Evolutionary conservation across 2,113 vertebrate genomes (phyloP).

Genomic region (Sturnira hondurensis): DNA sequence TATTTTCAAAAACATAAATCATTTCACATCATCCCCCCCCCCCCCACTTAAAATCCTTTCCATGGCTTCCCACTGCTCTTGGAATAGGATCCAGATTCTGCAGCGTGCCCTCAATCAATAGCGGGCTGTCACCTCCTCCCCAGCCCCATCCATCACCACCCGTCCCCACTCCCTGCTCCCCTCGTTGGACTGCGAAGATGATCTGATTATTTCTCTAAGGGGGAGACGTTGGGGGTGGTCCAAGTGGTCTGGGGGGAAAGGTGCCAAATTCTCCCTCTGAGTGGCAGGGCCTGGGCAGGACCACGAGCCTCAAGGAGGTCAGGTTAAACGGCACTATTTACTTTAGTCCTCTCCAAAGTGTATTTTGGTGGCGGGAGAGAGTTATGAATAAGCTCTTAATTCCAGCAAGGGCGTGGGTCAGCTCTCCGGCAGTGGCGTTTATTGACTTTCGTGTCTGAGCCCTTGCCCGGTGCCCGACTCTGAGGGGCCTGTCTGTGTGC

Average conservation of each 20-base stretch:
- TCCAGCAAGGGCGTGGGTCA: constrained; percentile 42
- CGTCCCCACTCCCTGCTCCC: fast-evolving
- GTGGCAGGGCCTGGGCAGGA: constrained; percentile 20
- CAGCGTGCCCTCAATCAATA: background rate
- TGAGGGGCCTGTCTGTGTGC: background rate
- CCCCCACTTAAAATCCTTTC: background rate
- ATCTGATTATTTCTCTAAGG: background rate
- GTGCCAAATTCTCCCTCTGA: constrained; percentile 14
- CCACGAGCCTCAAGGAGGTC: background rate
- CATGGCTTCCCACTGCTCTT: constrained; percentile 25
- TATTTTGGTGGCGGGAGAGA: constrained; percentile 32
- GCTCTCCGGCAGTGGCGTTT: background rate
- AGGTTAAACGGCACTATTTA: background rate
- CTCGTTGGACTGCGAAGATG: fast-evolving
- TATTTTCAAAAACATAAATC: constrained; percentile 31
- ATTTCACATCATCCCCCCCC: background rate
- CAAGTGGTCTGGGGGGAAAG: background rate
- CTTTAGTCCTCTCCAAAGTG: constrained; percentile 23
- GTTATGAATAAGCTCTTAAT: constrained; percentile 69
- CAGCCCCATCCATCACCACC: background rate
- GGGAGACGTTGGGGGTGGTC: constrained; percentile 60
- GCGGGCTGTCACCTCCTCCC: background rate
- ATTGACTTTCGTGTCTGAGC: constrained; percentile 47
- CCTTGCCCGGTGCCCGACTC: background rate
- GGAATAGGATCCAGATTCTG: constrained; percentile 51